phyloP scores from a whole-genome alignment of 2,797 vertebrate genomes.

The Sebastes glaucus region DNA sequence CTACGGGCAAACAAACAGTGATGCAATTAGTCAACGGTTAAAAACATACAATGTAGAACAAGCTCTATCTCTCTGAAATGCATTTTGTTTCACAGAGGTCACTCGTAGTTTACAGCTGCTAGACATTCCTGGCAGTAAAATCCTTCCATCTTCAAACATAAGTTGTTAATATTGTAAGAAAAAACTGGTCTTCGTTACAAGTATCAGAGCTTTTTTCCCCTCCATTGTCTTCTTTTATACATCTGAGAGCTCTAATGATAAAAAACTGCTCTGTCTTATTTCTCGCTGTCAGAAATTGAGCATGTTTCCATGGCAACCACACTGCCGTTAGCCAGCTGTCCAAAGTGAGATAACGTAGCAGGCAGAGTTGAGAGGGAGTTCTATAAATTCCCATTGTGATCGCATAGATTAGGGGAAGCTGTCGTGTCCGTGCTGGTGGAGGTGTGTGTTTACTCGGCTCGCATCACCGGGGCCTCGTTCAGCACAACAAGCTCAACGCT shows the following conservation, averaged over 20 bases:
- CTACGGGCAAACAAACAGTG: constrained; percentile 57
- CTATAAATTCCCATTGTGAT: constrained; percentile 54
- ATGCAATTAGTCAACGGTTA: constrained; percentile 52
- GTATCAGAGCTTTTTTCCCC: constrained; percentile 1
- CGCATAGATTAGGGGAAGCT: constrained; percentile 31
- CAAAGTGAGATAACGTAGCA: constrained; percentile 73
- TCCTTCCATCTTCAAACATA: constrained; percentile 31
- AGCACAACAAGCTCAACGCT: not conserved
- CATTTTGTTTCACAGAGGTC: constrained; percentile 52
- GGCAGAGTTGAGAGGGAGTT: constrained; percentile 53
- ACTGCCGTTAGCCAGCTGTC: constrained; percentile 77
- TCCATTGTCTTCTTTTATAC: constrained; percentile 36
- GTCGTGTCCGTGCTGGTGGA: constrained; percentile 7
- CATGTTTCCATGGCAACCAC: constrained; percentile 81
- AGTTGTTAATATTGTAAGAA: constrained; percentile 24
- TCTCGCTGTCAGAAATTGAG: constrained; percentile 66
- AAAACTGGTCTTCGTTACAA: not conserved
- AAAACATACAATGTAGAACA: constrained; percentile 41
- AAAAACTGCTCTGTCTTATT: constrained; percentile 63
- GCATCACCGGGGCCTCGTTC: constrained; percentile 10
- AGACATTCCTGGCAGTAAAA: constrained; percentile 25
- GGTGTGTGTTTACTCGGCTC: constrained; percentile 26
- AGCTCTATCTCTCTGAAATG: constrained; percentile 12
- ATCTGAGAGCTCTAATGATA: constrained; percentile 58
- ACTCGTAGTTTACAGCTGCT: constrained; percentile 31